Conservation (phyloP, 2,888 invertebrate genomes). For the Athalia cordata region DNA sequence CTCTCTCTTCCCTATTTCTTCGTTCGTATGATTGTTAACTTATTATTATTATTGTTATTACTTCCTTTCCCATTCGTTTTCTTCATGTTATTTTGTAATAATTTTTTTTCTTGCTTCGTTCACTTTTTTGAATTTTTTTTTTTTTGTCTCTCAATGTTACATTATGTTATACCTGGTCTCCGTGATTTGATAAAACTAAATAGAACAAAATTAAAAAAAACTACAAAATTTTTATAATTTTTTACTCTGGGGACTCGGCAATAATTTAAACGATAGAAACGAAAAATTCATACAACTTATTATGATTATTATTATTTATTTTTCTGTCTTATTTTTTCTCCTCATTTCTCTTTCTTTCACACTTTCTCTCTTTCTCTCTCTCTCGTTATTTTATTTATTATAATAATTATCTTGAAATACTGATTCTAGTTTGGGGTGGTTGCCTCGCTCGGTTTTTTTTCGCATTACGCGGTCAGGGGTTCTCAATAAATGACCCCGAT, state of each 20-base stretch:
- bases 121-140: slow-evolving; percentile 20
- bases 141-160: slow-evolving; percentile 7
- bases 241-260: neutral
- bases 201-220: too few relatives aligned
- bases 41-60: too few relatives aligned
- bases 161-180: slow-evolving; percentile 14
- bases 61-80: too few relatives aligned
- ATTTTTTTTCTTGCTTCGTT: slow-evolving; percentile 4
- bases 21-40: slow-evolving; percentile 51
- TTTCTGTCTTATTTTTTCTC: slow-evolving; percentile 8
- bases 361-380: neutral
- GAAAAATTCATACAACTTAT: slow-evolving; percentile 34
- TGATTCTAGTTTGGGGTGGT: slow-evolving; percentile 63
- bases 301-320: slow-evolving; percentile 24
- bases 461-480: slow-evolving; percentile 4
- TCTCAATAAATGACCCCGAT: neutral
- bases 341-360: neutral
- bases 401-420: slow-evolving; percentile 62
- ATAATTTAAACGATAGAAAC: slow-evolving; percentile 27
- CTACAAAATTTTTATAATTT: neutral
- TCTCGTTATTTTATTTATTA: slow-evolving; percentile 35
- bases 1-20: slow-evolving; percentile 54
- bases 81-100: too few relatives aligned
- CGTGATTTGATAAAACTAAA: slow-evolving; percentile 11
- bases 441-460: slow-evolving; percentile 56